These are phyloP conservation scores for Ophioninae sp. DNA, from an alignment of 2,888 invertebrate species.

Conservation along the genomic window DNA sequence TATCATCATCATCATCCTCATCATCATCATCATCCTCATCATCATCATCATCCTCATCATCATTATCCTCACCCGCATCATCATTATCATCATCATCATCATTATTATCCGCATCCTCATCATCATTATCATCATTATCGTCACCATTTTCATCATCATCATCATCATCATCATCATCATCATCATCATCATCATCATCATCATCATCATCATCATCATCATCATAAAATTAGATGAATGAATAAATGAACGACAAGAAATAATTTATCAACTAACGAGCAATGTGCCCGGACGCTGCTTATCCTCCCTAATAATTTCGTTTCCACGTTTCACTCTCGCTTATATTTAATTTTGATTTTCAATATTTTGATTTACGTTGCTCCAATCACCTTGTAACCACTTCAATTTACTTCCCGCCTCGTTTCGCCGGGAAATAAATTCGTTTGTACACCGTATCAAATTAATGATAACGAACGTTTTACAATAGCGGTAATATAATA, in stretches of 20 bases:
- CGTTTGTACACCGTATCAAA: slow-evolving; percentile 56
- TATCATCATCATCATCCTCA: too few species aligned
- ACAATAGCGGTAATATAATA: too few species aligned
- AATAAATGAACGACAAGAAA: slow-evolving; percentile 23
- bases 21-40: too few species aligned
- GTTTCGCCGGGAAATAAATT: slow-evolving; percentile 2
- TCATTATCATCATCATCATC: too few species aligned
- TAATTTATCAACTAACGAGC: slow-evolving; percentile 60
- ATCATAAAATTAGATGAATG: not conserved
- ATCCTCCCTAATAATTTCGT: slow-evolving; percentile 26
- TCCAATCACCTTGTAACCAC: slow-evolving; percentile 45
- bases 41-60: too few species aligned
- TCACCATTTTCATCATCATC: too few species aligned
- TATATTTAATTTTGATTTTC: slow-evolving; percentile 69
- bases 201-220: too few species aligned
- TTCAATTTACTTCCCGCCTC: not conserved
- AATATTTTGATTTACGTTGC: slow-evolving; percentile 64
- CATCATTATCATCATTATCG: too few species aligned
- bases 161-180: too few species aligned
- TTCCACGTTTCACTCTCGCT: slow-evolving; percentile 35
- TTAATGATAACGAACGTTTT: slow-evolving; percentile 56
- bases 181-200: too few species aligned
- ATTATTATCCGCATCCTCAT: too few species aligned
- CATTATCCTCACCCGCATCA: too few species aligned
- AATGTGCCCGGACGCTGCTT: slow-evolving; percentile 48